Evolutionary conservation across 2,113 vertebrate species (phyloP).

Genomic region (Eptesicus fuscus): DNA sequence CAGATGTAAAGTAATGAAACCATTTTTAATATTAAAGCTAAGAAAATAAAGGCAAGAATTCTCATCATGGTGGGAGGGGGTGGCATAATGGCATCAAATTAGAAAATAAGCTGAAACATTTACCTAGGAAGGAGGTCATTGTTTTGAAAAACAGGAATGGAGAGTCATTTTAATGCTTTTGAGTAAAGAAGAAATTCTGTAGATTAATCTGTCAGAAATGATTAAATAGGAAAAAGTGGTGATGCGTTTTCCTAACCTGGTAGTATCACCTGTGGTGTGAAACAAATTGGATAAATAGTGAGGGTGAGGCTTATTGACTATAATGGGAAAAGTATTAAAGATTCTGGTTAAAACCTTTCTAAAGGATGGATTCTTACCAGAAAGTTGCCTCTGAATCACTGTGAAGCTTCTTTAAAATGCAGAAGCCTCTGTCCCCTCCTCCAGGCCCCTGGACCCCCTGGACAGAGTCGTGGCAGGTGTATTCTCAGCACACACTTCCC

Average conservation of each 20-base stretch:
- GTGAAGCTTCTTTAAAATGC: background rate
- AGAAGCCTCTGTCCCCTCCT: background rate
- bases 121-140: background rate
- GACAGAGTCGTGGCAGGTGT: background rate
- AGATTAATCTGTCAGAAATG: background rate
- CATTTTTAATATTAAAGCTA: background rate
- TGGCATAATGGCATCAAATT: background rate
- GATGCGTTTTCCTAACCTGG: background rate
- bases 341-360: conserved; percentile 35
- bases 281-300: background rate
- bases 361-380: background rate
- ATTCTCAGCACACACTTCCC: too few relatives aligned
- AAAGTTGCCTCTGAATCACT: background rate
- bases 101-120: background rate
- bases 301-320: conserved; percentile 26
- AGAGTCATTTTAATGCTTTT: background rate
- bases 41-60: background rate
- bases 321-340: background rate
- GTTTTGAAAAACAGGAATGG: background rate
- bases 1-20: background rate
- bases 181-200: background rate
- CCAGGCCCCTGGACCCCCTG: background rate
- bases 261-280: background rate
- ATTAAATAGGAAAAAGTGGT: background rate
- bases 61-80: background rate